phyloP scores from a whole-genome alignment of 2,797 vertebrate genomes.

The Siniperca undulata region DNA sequence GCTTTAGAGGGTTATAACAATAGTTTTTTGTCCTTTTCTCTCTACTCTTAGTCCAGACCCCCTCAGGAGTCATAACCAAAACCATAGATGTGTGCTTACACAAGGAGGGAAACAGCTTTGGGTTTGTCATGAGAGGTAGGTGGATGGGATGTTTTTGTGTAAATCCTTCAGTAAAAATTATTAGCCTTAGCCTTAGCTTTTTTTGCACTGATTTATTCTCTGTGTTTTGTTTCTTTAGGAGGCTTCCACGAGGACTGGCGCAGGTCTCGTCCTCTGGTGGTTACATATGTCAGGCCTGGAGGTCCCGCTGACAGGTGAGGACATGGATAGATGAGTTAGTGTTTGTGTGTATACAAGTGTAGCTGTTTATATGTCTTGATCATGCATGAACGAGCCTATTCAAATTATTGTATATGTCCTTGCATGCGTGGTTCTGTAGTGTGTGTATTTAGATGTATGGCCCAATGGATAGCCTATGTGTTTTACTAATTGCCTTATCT shows the following conservation, averaged over 20 bases:
- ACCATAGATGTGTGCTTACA: constrained; percentile 95
- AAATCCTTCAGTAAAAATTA: neutral
- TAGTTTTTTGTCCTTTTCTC: constrained; percentile 19
- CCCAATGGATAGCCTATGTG: neutral
- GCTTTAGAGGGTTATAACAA: neutral
- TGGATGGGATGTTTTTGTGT: neutral
- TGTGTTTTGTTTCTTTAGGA: constrained; percentile 81
- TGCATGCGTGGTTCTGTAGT: constrained; percentile 22
- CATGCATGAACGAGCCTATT: constrained; percentile 48
- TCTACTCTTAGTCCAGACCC: constrained; percentile 88
- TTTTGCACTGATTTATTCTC: neutral
- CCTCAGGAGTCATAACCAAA: constrained; percentile 91
- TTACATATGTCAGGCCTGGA: constrained; percentile 92
- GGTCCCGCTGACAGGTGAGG: constrained; percentile 97
- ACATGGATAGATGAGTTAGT: constrained; percentile 3
- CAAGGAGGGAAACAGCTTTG: constrained; percentile 98
- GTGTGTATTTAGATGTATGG: neutral
- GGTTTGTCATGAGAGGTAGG: constrained; percentile 97
- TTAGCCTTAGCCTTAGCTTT: too few species aligned
- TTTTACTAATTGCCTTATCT: constrained; percentile 39
- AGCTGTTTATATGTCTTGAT: constrained; percentile 24
- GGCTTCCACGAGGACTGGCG: constrained; percentile 97
- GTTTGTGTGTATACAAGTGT: constrained; percentile 15
- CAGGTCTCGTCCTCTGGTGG: constrained; percentile 93
- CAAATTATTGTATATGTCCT: constrained; percentile 16